Conservation (phyloP, 2,113 vertebrate species). For the Micronisus gabar region DNA sequence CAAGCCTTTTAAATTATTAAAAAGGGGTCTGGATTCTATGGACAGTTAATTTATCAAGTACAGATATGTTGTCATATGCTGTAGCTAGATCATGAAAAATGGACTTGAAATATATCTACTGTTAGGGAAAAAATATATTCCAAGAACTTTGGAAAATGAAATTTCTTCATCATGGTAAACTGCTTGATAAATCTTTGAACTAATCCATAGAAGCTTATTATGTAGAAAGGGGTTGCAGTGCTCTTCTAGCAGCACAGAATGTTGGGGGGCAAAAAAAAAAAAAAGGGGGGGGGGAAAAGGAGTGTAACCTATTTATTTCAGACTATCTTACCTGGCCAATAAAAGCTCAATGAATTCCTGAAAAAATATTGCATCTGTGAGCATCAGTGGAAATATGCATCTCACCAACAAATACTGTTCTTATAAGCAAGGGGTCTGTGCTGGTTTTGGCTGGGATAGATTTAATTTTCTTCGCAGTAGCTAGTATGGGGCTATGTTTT, state of each 20-base stretch:
- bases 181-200: neutral
- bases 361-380: neutral
- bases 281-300: neutral
- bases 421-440: neutral
- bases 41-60: constrained; percentile 44
- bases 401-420: neutral
- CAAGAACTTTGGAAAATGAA: constrained; percentile 11
- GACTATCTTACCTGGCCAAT: neutral
- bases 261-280: neutral
- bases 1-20: constrained; percentile 33
- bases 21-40: neutral
- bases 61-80: neutral
- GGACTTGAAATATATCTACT: neutral
- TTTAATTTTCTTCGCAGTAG: no score
- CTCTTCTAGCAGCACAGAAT: neutral
- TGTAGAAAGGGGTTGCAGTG: neutral
- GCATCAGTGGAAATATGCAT: neutral
- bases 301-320: neutral
- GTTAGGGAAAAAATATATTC: neutral
- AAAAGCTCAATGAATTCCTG: neutral
- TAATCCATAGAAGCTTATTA: neutral
- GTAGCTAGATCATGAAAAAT: constrained; percentile 43
- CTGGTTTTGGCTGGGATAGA: no score
- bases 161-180: neutral
- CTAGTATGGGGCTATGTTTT: no score